phyloP scores from a whole-genome alignment of 2,797 vertebrate species.

The Sternarchorhynchus goeldii region DNA sequence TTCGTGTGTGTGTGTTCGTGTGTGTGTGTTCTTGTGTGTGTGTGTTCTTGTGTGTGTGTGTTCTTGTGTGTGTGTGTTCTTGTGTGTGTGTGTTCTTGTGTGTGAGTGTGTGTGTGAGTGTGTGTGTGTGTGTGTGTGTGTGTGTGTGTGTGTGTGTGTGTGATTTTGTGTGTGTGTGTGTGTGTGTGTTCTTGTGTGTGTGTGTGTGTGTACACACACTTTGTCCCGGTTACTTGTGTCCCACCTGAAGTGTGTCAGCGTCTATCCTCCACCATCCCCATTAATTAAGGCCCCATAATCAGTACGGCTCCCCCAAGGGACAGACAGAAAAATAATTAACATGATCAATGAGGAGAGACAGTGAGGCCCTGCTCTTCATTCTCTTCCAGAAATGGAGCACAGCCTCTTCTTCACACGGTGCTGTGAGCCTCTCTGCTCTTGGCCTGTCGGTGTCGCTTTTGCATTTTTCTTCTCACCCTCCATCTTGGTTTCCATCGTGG shows the following conservation, averaged over 20 bases:
- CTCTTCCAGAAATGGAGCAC: conserved; percentile 43
- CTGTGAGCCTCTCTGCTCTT: not conserved
- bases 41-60: too few relatives aligned
- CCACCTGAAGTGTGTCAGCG: conserved; percentile 54
- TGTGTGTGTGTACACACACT: not conserved
- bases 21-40: too few relatives aligned
- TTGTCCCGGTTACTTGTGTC: conserved; percentile 40
- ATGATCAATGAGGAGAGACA: conserved; percentile 77
- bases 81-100: conserved; percentile 48
- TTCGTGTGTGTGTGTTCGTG: too few relatives aligned
- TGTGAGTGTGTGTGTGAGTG: conserved; percentile 36
- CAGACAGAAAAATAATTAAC: conserved; percentile 79
- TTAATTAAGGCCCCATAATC: conserved; percentile 80
- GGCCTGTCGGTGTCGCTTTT: not conserved
- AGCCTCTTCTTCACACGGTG: conserved; percentile 1
- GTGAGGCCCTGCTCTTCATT: conserved; percentile 50
- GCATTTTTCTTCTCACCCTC: not conserved
- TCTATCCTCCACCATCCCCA: conserved; percentile 73
- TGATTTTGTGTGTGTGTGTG: conserved; percentile 3
- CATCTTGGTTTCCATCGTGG: not conserved
- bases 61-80: too few relatives aligned
- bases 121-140: conserved; percentile 27
- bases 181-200: too few relatives aligned
- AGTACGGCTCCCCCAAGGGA: conserved; percentile 69
- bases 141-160: conserved; percentile 55